Evolutionary conservation across 2,797 vertebrate genomes (phyloP).

Genomic region (Balearica regulorum): DNA sequence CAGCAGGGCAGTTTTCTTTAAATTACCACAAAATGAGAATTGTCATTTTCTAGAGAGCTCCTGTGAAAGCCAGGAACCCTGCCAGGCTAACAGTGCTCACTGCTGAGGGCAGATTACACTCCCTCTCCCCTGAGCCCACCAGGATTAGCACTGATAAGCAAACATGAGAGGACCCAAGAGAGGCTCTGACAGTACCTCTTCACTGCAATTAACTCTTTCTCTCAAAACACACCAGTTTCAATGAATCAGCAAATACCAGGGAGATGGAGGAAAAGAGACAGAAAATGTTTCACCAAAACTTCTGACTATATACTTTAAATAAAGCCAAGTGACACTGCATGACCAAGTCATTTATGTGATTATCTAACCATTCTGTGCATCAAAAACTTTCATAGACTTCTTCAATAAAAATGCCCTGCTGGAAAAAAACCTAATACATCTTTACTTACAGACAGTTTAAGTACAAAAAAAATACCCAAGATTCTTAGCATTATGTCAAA

Average conservation of each 20-base stretch:
- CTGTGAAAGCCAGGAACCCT: neutral
- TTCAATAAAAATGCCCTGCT: neutral
- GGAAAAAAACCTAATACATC: neutral
- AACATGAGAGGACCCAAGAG: neutral
- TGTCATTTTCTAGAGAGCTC: neutral
- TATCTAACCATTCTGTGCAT: neutral
- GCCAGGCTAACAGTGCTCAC: neutral
- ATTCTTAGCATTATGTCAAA: neutral
- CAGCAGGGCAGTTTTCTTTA: neutral
- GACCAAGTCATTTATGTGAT: neutral
- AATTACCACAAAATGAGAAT: neutral
- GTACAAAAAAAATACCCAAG: rapidly evolving
- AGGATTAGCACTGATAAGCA: neutral
- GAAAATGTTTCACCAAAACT: neutral
- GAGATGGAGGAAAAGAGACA: neutral
- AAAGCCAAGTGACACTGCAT: neutral
- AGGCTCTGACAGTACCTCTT: neutral
- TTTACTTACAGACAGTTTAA: neutral
- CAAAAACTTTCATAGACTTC: neutral
- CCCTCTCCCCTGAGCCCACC: neutral
- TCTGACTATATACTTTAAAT: neutral
- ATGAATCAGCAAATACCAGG: neutral
- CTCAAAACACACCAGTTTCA: neutral
- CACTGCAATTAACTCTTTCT: neutral
- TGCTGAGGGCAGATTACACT: neutral